phyloP scores from a whole-genome alignment of 2,888 invertebrate genomes.

The Ornithoptera alexandrae region DNA sequence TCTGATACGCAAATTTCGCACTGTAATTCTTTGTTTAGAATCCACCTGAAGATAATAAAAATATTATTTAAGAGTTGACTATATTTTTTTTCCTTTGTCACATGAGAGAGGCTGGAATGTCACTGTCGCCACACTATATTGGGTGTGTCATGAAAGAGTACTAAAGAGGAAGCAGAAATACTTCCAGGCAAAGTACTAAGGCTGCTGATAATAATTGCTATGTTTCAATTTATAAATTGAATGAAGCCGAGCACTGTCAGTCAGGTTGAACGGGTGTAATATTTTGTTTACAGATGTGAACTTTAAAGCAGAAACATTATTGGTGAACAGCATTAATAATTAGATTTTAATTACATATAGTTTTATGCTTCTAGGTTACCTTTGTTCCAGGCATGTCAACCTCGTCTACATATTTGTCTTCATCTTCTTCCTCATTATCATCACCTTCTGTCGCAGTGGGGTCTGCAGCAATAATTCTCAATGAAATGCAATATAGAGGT shows the following conservation, averaged over 20 bases:
- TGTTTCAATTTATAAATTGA: too few species aligned
- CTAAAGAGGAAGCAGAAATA: too few species aligned
- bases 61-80: background rate
- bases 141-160: too few species aligned
- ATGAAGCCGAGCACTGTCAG: too few species aligned
- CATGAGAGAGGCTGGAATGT: background rate
- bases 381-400: conserved; percentile 99
- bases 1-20: conserved; percentile 97
- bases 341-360: too few species aligned
- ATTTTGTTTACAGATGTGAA: too few species aligned
- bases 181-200: too few species aligned
- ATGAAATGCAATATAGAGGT: too few species aligned
- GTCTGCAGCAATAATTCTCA: conserved; percentile 47
- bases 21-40: conserved; percentile 99
- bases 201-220: too few species aligned
- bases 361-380: conserved; percentile 45
- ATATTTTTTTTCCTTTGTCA: background rate
- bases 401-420: conserved; percentile 95
- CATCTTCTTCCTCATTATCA: conserved; percentile 90
- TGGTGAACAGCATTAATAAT: background rate
- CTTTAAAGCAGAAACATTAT: too few species aligned
- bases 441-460: conserved; percentile 83
- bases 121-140: too few species aligned
- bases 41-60: conserved; percentile 83
- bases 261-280: too few species aligned